Percentiles rank a stretch among this genome's conserved stretches.
Evolutionary conservation across 2,113 vertebrate genomes (phyloP).

Genomic region (Proteles cristata): DNA sequence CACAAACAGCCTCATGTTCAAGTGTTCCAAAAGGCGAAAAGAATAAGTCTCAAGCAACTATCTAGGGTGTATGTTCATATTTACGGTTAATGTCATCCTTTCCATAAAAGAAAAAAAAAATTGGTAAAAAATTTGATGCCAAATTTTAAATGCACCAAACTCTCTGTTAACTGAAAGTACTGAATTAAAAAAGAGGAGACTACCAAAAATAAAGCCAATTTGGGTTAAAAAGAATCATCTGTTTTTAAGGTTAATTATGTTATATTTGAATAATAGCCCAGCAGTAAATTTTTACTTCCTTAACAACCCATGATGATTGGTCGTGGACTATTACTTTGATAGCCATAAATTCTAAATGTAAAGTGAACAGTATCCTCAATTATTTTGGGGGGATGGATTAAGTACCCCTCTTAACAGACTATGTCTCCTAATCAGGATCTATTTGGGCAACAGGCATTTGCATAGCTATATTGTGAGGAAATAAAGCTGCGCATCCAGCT

Average conservation of each 20-base stretch:
- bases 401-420: background rate
- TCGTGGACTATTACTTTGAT: background rate
- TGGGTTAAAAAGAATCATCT: background rate
- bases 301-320: background rate
- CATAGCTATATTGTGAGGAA: slow-evolving; percentile 40
- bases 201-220: background rate
- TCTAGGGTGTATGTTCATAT: background rate
- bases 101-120: background rate
- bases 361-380: background rate
- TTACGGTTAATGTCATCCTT: background rate
- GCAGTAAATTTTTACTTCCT: background rate
- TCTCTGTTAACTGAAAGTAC: background rate
- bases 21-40: background rate
- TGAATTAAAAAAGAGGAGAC: background rate
- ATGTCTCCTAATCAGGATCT: background rate
- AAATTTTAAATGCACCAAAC: background rate
- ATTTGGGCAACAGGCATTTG: slow-evolving; percentile 45
- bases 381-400: background rate
- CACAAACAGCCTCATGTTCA: background rate
- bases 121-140: background rate
- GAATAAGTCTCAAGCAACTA: background rate
- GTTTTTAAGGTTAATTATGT: background rate
- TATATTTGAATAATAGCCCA: background rate
- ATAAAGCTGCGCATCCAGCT: slow-evolving; percentile 55
- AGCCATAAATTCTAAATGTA: background rate